A percentile compares a stretch with the other conserved stretches of the same genome.
Conservation (phyloP, 2,888 invertebrate genomes). For the Ceraclea dissimilis region DNA sequence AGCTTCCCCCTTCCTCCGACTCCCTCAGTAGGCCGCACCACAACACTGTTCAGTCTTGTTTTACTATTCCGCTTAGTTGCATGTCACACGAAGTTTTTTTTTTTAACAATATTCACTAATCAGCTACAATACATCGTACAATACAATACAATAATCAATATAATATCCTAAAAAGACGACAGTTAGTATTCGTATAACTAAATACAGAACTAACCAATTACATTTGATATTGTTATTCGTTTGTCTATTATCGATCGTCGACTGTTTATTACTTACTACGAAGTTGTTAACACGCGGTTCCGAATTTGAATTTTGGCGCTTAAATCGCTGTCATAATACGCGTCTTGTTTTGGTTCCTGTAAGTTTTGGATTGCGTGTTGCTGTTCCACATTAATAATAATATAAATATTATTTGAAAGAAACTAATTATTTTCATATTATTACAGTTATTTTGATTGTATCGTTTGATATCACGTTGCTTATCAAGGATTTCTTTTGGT, state of each 20-base stretch:
- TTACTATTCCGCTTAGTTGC: constrained; percentile 4
- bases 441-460: neutral
- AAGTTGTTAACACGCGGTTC: neutral
- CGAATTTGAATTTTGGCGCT: constrained; percentile 1
- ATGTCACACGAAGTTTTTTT: neutral
- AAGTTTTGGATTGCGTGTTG: neutral
- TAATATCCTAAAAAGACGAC: neutral
- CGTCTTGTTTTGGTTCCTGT: neutral
- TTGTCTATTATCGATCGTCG: neutral
- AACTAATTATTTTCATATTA: neutral
- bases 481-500: too few species aligned
- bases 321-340: neutral
- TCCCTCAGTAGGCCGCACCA: neutral
- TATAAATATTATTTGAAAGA: too few species aligned
- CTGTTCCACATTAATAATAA: too few species aligned
- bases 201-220: neutral
- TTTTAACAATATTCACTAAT: neutral
- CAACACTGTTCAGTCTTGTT: neutral
- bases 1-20: neutral
- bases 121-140: neutral
- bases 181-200: too few species aligned
- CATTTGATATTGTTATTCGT: neutral
- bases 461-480: too few species aligned
- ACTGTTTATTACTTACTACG: neutral
- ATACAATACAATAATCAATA: neutral